phyloP scores from a whole-genome alignment of 1,140 invertebrate species.

The Neodiprion pinetum region DNA sequence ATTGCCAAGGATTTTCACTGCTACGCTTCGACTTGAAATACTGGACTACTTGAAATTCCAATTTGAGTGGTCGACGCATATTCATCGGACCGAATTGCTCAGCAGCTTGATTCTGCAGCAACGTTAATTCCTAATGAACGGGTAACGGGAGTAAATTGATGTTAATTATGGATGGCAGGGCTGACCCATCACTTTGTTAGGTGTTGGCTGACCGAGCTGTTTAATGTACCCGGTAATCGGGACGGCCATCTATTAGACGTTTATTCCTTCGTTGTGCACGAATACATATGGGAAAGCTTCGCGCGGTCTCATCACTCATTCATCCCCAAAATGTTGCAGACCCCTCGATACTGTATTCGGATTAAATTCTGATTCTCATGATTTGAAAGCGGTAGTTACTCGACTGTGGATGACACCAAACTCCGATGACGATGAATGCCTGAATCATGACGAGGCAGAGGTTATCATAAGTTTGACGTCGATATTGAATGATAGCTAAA shows the following conservation, averaged over 20 bases:
- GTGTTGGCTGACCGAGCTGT: not conserved
- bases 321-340: too few species aligned
- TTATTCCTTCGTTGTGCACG: not conserved
- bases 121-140: not conserved
- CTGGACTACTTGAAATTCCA: not conserved
- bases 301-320: too few species aligned
- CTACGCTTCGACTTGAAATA: not conserved
- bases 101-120: not conserved
- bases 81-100: not conserved
- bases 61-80: not conserved
- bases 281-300: too few species aligned
- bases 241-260: not conserved
- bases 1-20: not conserved
- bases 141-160: not conserved
- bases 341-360: too few species aligned
- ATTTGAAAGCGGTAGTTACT: too few species aligned
- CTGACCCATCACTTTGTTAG: constrained; percentile 2
- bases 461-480: too few species aligned
- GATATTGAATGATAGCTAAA: too few species aligned
- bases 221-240: not conserved
- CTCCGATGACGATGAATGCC: too few species aligned
- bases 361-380: too few species aligned
- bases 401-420: too few species aligned
- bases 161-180: not conserved
- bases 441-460: too few species aligned